phyloP scores from a whole-genome alignment of 2,888 invertebrate species.

The Rhopalosiphum nymphaeae region DNA sequence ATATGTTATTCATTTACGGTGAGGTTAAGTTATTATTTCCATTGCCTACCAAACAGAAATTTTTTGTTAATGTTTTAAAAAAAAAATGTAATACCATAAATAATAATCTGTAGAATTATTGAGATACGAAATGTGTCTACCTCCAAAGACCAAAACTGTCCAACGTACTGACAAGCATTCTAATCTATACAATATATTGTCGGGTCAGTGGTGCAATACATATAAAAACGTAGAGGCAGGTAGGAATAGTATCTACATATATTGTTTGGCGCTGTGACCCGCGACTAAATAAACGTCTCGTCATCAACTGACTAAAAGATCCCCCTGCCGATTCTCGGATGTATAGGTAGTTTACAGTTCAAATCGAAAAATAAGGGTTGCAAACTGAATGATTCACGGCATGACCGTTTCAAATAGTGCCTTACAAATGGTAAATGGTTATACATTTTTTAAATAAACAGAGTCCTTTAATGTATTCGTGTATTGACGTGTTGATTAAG shows the following conservation, averaged over 20 bases:
- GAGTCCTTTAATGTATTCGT: neutral
- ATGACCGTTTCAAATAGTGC: neutral
- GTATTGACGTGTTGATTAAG: neutral
- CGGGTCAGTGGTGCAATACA: neutral
- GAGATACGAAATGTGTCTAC: neutral
- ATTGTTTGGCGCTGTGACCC: neutral
- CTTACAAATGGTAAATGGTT: neutral
- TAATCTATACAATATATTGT: neutral
- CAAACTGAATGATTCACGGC: neutral
- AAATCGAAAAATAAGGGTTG: neutral
- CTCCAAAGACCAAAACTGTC: neutral
- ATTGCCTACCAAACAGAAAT: neutral
- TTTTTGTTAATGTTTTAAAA: neutral
- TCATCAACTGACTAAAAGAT: neutral
- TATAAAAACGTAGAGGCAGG: neutral
- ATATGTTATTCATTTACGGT: neutral
- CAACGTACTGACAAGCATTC: neutral
- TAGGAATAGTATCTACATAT: neutral
- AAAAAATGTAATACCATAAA: neutral
- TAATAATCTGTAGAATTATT: neutral
- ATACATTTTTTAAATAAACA: slow-evolving; percentile 1
- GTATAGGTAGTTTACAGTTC: neutral
- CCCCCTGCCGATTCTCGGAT: neutral
- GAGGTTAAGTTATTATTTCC: neutral
- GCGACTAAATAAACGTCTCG: neutral